Evolutionary conservation across 1,140 invertebrate genomes (phyloP), one percentile per base, ranked within the genome.

Genomic region (Doryteuthis pealeii): DNA sequence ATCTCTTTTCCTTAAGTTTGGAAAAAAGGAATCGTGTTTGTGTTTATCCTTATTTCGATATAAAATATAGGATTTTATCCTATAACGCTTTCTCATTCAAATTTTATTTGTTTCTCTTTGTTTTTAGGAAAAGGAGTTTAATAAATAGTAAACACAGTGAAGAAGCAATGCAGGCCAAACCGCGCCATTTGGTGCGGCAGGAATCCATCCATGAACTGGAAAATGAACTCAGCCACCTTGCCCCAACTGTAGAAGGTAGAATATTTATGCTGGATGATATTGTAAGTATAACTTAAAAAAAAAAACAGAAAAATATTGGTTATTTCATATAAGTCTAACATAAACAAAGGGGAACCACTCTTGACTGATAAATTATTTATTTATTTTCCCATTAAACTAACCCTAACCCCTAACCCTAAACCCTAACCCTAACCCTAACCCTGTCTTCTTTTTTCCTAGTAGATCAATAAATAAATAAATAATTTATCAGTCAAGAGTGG

Each of bases 171-270:
- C 74, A 70, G 32, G 28, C 28, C 0, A 72, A 68, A 18, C 62
- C 75, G 43, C 71, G 65, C 14, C 71, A 33, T 22, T 74, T 82
- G n/a, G 76, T 81, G 5, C 70, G 82, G 43, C 84, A 85, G 69
- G 77, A 81, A 67, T 84, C 81, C 72, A 79, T 85, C 15, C 80
- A 85, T 54, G 78, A 78, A 5, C 74, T 78, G 26, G 84, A 85
- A 69, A 65, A 54, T 10, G 81, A 84, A 49, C 74, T 77, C 62
- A 74, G 74, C 70, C 78, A 79, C 10, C 77, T 85, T 3, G 71
- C 79, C 67, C 84, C 84, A 0, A 79, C 70, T 33, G 79, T 84
- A 22, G 82, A 85, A 58, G 82, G 82, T 1, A 71, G 84, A 35
- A 85, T 85, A 54, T 80, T 80, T 45, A 66, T 76, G 40, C 70